A percentile compares a stretch with the other conserved stretches of the same genome.
These are phyloP conservation scores for Merluccius polli DNA, from an alignment of 2,797 vertebrate genomes.

Conservation along the genomic window DNA sequence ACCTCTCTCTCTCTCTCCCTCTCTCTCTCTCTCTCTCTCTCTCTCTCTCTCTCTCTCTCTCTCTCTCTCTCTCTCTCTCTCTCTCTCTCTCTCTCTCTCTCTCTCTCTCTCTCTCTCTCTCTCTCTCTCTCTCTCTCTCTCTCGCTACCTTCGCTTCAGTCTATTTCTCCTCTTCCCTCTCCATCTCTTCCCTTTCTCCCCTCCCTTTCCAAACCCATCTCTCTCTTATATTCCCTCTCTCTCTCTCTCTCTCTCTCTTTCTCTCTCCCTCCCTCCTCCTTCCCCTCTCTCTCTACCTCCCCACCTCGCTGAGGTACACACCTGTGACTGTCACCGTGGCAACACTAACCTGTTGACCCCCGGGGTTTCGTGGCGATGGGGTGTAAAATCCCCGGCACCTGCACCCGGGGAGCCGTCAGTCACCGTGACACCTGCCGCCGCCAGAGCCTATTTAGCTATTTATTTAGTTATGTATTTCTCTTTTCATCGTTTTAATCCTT, in stretches of 20 bases:
- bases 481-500: too few species aligned
- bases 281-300: background rate
- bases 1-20: too few species aligned
- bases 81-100: too few species aligned
- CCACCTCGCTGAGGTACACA: constrained; percentile 30
- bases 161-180: too few species aligned
- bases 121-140: too few species aligned
- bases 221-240: too few species aligned
- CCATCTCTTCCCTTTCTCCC: constrained; percentile 9
- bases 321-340: constrained; percentile 60
- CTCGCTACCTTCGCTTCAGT: too few species aligned
- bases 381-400: constrained; percentile 60
- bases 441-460: background rate
- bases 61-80: too few species aligned
- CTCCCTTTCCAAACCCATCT: constrained; percentile 8
- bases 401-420: constrained; percentile 56
- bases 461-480: too few species aligned
- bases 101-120: too few species aligned
- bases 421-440: constrained; percentile 48
- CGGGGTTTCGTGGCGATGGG: constrained; percentile 37
- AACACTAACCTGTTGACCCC: constrained; percentile 53
- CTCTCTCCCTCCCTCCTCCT: background rate
- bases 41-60: background rate
- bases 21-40: background rate
- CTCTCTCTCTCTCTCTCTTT: constrained; percentile 6